phyloP scores from a whole-genome alignment of 2,113 vertebrate species.

The Edolisoma coerulescens region DNA sequence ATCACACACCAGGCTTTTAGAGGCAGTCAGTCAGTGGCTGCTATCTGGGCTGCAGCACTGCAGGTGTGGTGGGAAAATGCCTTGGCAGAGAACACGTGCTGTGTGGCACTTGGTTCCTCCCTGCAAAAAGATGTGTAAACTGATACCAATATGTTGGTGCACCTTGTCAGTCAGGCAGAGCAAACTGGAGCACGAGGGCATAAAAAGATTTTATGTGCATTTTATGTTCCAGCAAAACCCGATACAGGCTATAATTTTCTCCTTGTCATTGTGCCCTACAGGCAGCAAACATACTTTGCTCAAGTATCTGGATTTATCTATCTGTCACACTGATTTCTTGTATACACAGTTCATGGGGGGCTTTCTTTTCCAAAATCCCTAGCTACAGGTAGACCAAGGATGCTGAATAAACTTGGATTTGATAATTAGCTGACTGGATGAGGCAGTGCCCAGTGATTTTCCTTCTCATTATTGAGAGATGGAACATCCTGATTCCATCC shows the following conservation, averaged over 20 bases:
- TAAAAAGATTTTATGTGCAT: constrained; percentile 4
- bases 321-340: not conserved
- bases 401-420: not conserved
- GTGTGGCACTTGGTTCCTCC: not conserved
- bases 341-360: not conserved
- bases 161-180: constrained; percentile 24
- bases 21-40: not conserved
- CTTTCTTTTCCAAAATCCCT: not conserved
- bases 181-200: not conserved
- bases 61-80: not conserved
- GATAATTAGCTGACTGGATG: not conserved
- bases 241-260: constrained; percentile 29
- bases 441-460: not conserved
- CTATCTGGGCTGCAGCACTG: not conserved
- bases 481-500: not conserved
- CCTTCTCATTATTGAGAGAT: not conserved
- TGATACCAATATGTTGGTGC: not conserved
- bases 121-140: not conserved
- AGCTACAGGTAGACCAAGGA: not conserved
- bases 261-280: constrained; percentile 28
- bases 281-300: constrained; percentile 10
- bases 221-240: constrained; percentile 21
- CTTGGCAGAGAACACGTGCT: not conserved
- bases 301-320: constrained; percentile 18
- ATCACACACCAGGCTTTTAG: not conserved